Evolutionary conservation across 2,888 invertebrate species (phyloP), one percentile per base, ranked within the genome.

Genomic region (Rotaria macrura): DNA sequence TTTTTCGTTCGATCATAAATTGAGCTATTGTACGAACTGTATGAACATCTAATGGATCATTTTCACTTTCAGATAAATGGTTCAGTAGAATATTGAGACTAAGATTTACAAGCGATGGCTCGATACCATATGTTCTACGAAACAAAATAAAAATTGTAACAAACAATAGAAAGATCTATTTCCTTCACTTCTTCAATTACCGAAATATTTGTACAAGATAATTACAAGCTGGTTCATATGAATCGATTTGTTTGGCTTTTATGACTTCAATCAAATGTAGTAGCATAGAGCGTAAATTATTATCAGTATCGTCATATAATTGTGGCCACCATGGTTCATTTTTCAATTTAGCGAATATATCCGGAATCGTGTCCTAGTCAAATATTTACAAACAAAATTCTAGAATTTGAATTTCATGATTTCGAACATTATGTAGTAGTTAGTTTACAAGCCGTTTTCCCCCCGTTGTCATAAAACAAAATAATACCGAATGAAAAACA

Each of bases 1-100:
- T n/a, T n/a, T 79, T 79, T 43, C 43, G 23, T 79, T 79, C 79
- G 14, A 79, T 79, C 40, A 79, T 43, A 79, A 79, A 79, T 79
- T 79, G 79, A n/a, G 43, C 40, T 25, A 79, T 79, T 10, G 79
- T 79, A 43, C 43, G 43, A 79, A 79, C 43, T 6, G 79, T 79
- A 79, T 79, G 40, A n/a, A 43, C 10, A 25, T 79, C 20, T n/a
- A 43, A 40, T n/a, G 40, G 40, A 43, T 79, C 79, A 79, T 79
- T 79, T 25, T 43, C 79, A 79, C 79, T 20, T 43, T 40, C 25
- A 79, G 25, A 25, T n/a, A 79, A 43, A 79, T 79, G 40, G 43
- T 40, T n/a, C 20, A 79, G 9, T 43, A 79, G 25, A 38, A 79
- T 79, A 7, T 10, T 10, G n/a, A 79, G n/a, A 12, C 43, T 79